A percentile compares a stretch with the other conserved stretches of the same genome.
Conservation (phyloP, 2,797 vertebrate genomes). For the Myotis pilosus region DNA sequence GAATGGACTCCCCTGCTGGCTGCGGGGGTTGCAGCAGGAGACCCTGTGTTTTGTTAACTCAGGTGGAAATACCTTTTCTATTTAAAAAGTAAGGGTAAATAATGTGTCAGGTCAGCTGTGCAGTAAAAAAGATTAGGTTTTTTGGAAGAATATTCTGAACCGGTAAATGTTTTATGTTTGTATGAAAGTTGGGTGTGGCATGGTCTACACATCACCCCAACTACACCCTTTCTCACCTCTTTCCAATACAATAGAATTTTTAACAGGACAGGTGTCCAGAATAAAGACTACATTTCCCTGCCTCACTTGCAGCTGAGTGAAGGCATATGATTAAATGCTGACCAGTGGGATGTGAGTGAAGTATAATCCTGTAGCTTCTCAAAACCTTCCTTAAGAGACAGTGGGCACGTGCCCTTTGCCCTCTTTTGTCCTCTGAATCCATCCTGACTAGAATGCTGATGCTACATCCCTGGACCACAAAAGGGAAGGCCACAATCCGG, state of each 20-base stretch:
- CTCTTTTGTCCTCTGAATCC: background rate
- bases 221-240: background rate
- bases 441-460: background rate
- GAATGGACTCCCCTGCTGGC: background rate
- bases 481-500: background rate
- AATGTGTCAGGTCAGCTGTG: background rate
- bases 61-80: background rate
- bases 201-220: too few relatives aligned
- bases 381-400: background rate
- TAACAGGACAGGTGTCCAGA: background rate
- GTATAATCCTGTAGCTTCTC: background rate
- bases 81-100: background rate
- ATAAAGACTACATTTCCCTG: background rate
- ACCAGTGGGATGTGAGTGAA: background rate
- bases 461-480: background rate
- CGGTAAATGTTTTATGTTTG: background rate
- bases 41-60: background rate
- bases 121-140: background rate
- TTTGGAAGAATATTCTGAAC: background rate
- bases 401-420: background rate
- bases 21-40: background rate
- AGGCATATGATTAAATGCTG: background rate
- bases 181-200: background rate
- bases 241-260: background rate
- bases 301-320: background rate